Evolutionary conservation across 2,113 vertebrate genomes (phyloP), one percentile per base, ranked within the genome.

Genomic region (Cottus gobio): DNA sequence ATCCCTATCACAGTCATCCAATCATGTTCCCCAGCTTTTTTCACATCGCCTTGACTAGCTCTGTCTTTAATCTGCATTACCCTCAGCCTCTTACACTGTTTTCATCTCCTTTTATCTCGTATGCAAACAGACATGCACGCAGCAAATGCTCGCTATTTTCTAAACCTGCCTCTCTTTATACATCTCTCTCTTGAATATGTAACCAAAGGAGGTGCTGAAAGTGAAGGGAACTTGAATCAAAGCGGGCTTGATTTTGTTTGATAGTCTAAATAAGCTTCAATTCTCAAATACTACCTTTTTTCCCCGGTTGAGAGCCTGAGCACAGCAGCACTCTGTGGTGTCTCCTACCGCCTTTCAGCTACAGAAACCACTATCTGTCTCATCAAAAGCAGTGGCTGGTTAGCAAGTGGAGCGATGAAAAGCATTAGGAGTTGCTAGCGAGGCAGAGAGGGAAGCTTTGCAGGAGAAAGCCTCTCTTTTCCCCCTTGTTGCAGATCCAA

Each of bases 221-320:
- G 76, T 75, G 67, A 65, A 68, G 22, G 60, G 77, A 77, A 69
- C 72, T 87, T 86, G 63, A 87, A 85, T 89, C 90, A 88, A 87
- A 89, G 69, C 72, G 66, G 72, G 77, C 85, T 89, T 84, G 75
- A 89, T 91, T 87, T 89, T 89, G 90, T 91, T 92, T 93, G 87
- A 92, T 91, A 89, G 80, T 90, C 68, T 90, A 92, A 93, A 93
- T 93, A 82, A 84, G 89, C 75, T 84, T 83, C 69, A 57, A 64
- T 90, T 86, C 66, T 87, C 81, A 87, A 84, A 84, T 88, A 84
- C 79, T 80, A 79, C 79, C 85, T 85, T 75, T 86, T 84, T 46
- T 18, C 3, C 24, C 26, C 12, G 39, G 69, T 77, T 83, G 88
- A 88, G 84, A 71, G 75, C 70, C 81, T 56, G 56, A 66, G 61